Evolutionary conservation across 30 jellyfish, hydroid and myxozoan genomes (phyloP), one percentile per base, ranked within the genome.

Genomic region (Chrysaora quinquecirrha): DNA sequence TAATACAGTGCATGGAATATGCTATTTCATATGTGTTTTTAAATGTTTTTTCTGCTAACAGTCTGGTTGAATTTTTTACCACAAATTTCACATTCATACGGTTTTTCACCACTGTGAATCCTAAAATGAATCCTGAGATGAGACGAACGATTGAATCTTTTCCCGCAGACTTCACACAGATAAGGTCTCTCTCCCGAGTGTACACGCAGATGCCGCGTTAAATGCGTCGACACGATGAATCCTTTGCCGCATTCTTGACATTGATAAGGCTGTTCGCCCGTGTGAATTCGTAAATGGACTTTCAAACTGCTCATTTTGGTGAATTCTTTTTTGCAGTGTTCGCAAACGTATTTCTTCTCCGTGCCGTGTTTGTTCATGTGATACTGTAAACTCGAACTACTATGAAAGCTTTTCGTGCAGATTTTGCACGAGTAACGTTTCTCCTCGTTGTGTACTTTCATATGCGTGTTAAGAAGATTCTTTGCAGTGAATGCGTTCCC

Each of bases 171-270:
- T 20, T 74, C 87, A 48, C 94, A 84, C 32, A 72, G 30, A 33
- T 72, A 84, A 21, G 94, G 94, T 48, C 71, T 72, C 50, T 84
- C 94, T 7, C 94, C 94, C 43, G 82, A 49, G 83, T 84, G 94
- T 30, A 65, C 83, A 22, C 87, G 25, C 70, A 84, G 54, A 64
- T 84, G 94, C 22, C 94, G 62, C 38, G 87, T 84, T 35, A 84
- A 24, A 49, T 84, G 87, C 34, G 87, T 72, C 0, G 94, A 84
- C 2, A 84, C 87, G 3, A 63, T 76, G 75, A 84, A 84, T 9
- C 87, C 83, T 48, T 84, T 84, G 48, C 94, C 94, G 73, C 94
- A 84, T 32, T 72, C 87, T 50, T 72, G 87, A 63, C 94, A 84
- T 27, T 71, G 69, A 43, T 71, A 84, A 19, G 94, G 94, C 77